Conservation (phyloP, 2,113 vertebrate genomes). For the Urocolius indicus region DNA sequence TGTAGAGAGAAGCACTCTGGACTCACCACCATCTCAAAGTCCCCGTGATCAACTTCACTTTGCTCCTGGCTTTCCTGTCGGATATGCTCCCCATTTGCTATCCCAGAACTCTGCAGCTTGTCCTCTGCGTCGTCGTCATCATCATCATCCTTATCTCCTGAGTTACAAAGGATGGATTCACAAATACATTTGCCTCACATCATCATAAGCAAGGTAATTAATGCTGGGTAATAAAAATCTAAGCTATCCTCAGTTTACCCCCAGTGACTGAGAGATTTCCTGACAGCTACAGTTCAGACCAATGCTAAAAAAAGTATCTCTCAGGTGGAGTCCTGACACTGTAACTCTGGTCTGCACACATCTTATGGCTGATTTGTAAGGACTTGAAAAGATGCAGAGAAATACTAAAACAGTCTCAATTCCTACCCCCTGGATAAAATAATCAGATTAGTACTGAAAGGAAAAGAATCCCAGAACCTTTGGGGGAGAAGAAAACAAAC, state of each 20-base stretch:
- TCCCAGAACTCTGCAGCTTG: conserved; percentile 92
- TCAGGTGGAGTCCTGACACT: neutral
- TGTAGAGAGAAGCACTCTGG: neutral
- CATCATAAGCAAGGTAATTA: neutral
- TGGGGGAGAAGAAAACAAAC: too few relatives aligned
- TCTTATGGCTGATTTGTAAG: neutral
- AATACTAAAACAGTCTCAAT: neutral
- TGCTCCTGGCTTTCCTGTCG: conserved; percentile 96
- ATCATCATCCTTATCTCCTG: conserved; percentile 98
- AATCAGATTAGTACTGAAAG: neutral
- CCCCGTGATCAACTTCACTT: conserved; percentile 94
- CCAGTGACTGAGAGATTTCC: neutral
- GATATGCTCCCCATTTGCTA: conserved; percentile 87
- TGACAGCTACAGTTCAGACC: neutral
- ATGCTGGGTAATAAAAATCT: neutral
- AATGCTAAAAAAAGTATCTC: neutral
- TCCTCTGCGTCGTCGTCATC: conserved; percentile 95
- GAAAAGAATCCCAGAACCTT: neutral
- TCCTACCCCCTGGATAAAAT: neutral
- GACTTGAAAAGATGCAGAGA: neutral
- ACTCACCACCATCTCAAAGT: conserved; percentile 99
- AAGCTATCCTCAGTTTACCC: neutral
- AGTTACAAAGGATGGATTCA: conserved; percentile 40
- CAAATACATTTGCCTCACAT: neutral
- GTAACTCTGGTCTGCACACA: neutral